phyloP scores from a whole-genome alignment of 2,888 invertebrate species.

The Pecten maximus region DNA sequence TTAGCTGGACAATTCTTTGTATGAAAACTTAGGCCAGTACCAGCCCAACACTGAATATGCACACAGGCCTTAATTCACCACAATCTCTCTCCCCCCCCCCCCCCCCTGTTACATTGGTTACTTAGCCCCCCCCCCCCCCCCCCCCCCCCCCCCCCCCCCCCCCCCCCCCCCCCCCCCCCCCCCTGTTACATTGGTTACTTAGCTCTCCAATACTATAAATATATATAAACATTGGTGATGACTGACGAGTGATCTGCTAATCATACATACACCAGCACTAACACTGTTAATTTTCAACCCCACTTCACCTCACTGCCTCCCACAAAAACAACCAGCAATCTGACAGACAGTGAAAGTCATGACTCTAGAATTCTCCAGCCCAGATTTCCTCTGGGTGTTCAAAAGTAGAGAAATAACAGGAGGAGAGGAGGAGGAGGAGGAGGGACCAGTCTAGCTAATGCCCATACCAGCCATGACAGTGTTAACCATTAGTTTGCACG shows the following conservation, averaged over 20 bases:
- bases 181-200: too few relatives aligned
- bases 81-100: too few relatives aligned
- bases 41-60: too few relatives aligned
- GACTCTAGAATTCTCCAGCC: background rate
- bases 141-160: too few relatives aligned
- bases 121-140: too few relatives aligned
- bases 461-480: background rate
- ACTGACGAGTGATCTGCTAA: background rate
- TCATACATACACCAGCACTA: background rate
- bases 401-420: background rate
- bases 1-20: too few relatives aligned
- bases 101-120: too few relatives aligned
- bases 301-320: slow-evolving; percentile 22
- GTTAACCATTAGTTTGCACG: background rate
- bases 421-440: background rate
- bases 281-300: slow-evolving; percentile 10
- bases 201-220: too few relatives aligned
- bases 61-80: too few relatives aligned
- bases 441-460: background rate
- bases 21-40: too few relatives aligned
- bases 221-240: background rate
- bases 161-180: too few relatives aligned
- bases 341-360: background rate
- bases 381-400: background rate
- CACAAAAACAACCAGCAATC: background rate